Evolutionary conservation across 2,888 invertebrate species (phyloP).

Genomic region (Platycheirus rosarum): DNA sequence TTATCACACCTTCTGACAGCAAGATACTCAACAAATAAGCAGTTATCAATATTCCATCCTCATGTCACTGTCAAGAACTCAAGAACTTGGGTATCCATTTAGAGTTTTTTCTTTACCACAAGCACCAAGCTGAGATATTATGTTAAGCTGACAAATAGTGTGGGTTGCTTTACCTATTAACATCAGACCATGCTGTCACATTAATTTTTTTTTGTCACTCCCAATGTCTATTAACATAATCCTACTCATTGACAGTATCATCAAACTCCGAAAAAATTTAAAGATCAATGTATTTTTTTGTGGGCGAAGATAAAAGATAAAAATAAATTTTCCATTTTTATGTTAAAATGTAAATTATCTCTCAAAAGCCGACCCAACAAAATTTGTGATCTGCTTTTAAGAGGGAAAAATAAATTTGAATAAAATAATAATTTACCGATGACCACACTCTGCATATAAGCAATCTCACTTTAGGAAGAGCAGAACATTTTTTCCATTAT

Average conservation of each 20-base stretch:
- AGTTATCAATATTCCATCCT: slow-evolving; percentile 25
- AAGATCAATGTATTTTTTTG: slow-evolving; percentile 36
- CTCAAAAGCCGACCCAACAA: slow-evolving; percentile 7
- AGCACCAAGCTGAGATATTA: slow-evolving; percentile 38
- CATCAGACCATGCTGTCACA: slow-evolving; percentile 33
- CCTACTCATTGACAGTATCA: slow-evolving; percentile 41
- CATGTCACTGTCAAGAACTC: background rate
- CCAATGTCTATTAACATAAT: slow-evolving; percentile 56
- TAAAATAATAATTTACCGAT: slow-evolving; percentile 61
- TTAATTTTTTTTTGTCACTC: slow-evolving; percentile 43
- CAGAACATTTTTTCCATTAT: slow-evolving; percentile 8
- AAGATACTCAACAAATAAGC: slow-evolving; percentile 37
- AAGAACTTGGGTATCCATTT: background rate
- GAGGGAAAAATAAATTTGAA: slow-evolving; percentile 53
- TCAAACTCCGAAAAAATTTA: slow-evolving; percentile 21
- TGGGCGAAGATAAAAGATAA: slow-evolving; percentile 38
- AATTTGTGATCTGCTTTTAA: slow-evolving; percentile 61
- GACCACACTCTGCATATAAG: slow-evolving; percentile 48
- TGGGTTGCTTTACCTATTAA: background rate
- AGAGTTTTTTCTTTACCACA: background rate
- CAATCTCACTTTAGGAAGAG: slow-evolving; percentile 13
- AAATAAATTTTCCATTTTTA: slow-evolving; percentile 73
- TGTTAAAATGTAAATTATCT: slow-evolving; percentile 67
- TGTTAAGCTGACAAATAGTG: slow-evolving; percentile 38
- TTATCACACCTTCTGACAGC: slow-evolving; percentile 58